phyloP scores from a whole-genome alignment of 2,797 vertebrate species.

The Cossypha polioptera region DNA sequence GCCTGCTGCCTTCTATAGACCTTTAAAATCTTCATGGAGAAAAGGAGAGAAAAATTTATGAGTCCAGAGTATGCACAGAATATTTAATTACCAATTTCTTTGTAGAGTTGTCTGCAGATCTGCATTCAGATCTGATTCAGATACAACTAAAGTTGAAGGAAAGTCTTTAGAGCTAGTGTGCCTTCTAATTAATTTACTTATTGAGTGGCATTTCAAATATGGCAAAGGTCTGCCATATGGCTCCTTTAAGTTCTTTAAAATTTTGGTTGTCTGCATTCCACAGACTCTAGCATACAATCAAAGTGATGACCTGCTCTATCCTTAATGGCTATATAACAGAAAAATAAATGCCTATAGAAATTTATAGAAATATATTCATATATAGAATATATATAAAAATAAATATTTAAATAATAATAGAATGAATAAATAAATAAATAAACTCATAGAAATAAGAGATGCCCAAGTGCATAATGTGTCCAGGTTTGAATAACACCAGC shows the following conservation, averaged over 20 bases:
- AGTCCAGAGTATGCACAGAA: neutral
- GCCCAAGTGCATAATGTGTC: fast-evolving
- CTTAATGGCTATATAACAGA: neutral
- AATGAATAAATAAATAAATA: too few relatives aligned
- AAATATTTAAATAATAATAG: too few relatives aligned
- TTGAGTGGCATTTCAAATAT: neutral
- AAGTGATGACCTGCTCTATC: neutral
- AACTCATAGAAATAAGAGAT: neutral
- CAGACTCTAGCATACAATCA: neutral
- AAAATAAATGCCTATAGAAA: neutral
- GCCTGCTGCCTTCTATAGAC: neutral
- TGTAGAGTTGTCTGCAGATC: neutral
- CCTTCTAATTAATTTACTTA: neutral
- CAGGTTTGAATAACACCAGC: neutral
- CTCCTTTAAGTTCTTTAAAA: neutral
- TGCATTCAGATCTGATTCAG: neutral
- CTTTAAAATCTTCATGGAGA: neutral
- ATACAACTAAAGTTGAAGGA: neutral
- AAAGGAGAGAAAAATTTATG: neutral
- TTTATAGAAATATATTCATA: neutral
- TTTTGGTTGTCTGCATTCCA: neutral
- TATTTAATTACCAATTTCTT: neutral
- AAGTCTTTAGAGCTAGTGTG: neutral
- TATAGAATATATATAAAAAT: too few relatives aligned
- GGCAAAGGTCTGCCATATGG: neutral